Conservation (phyloP, 2,888 invertebrate genomes). For the Synergus umbraculus region DNA sequence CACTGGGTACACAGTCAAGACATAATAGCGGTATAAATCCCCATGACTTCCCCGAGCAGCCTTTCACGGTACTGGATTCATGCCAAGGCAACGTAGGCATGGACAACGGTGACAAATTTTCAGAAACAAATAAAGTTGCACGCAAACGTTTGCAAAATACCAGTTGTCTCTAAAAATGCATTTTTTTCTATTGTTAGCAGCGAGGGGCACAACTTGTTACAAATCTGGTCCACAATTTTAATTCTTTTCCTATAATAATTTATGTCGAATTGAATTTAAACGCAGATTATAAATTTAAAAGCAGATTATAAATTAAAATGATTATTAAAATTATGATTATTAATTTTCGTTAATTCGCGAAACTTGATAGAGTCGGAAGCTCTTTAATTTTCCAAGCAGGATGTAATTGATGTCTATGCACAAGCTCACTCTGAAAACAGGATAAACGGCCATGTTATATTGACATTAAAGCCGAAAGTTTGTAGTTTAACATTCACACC, state of each 20-base stretch:
- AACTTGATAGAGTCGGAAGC: neutral
- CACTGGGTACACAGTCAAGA: conserved; percentile 53
- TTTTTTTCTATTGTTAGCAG: neutral
- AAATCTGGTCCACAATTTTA: no score
- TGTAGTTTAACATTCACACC: conserved; percentile 16
- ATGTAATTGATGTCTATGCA: neutral
- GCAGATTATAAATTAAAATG: neutral
- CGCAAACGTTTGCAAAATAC: conserved; percentile 14
- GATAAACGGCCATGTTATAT: conserved; percentile 13
- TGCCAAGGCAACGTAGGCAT: conserved; percentile 64
- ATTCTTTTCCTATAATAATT: neutral
- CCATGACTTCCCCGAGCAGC: conserved; percentile 58
- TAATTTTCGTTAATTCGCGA: neutral
- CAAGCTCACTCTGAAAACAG: neutral
- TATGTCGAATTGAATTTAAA: neutral
- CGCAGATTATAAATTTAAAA: neutral
- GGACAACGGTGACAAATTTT: conserved; percentile 58
- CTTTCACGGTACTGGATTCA: conserved; percentile 63
- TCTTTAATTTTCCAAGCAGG: conserved; percentile 19
- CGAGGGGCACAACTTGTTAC: neutral
- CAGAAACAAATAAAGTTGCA: conserved; percentile 56
- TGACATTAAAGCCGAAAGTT: conserved; percentile 25
- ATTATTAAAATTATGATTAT: neutral
- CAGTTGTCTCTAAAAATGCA: neutral
- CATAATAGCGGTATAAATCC: conserved; percentile 68